Evolutionary conservation across 2,113 vertebrate genomes (phyloP), one percentile per base, ranked within the genome.

Genomic region (Oryzias curvinotus): DNA sequence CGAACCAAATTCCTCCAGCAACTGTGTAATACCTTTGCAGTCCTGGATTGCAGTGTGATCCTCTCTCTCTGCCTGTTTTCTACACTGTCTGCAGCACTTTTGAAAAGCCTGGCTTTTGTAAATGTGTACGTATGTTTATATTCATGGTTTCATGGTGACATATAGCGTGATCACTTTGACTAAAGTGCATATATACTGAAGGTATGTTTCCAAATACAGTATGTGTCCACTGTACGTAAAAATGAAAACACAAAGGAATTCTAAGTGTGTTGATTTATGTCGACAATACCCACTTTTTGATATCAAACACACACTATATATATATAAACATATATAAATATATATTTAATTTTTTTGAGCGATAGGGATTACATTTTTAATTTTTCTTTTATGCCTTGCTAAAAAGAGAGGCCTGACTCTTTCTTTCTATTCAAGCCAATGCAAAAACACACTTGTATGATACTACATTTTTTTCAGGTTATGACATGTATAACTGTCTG

Each of bases 1-100:
- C 89, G 91, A 79, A 88, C 92, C 93, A 92, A 95, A 95, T 96
- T 93, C 89, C 91, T 95, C 95, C 93, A 95, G 93, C 93, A 94
- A 95, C 94, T 95, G 91, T 72, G 73, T 83, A 78, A 92, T 92
- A 94, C 93, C 87, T 93, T 82, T 87, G 65, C 84, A 88, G 77
- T 77, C 79, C 73, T 84, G 85, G 87, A 88, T 83, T 83, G 76
- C 81, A 78, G 80, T 61, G 75, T 86, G 81, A 85, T 73, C 83
- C 82, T 86, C 74, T 82, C 69, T 80, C 75, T 80, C 74, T 52
- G 44, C 82, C 84, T 84, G 72, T 92, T 92, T 91, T 91, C 84
- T 91, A 91, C 86, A 87, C 87, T 75, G 81, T 88, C 87, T 85
- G 84, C 89, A 80, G 83, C 85, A 88, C 90, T 92, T 91, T 92